phyloP scores from a whole-genome alignment of 2,888 invertebrate genomes.

The Agrochola macilenta region DNA sequence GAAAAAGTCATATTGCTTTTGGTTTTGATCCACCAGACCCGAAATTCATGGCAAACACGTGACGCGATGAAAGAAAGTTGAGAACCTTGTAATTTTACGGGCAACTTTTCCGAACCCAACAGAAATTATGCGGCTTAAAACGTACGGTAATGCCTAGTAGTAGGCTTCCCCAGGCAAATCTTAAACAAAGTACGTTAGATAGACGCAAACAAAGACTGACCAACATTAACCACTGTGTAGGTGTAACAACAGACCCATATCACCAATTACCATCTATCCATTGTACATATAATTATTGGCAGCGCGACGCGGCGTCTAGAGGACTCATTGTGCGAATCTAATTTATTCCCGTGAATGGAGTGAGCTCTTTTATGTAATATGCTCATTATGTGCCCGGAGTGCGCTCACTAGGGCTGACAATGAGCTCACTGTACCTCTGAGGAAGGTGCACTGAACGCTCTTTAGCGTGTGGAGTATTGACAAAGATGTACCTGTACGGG shows the following conservation, averaged over 20 bases:
- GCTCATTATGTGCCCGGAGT: constrained; percentile 76
- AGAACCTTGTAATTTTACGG: neutral
- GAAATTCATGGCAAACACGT: neutral
- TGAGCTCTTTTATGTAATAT: constrained; percentile 81
- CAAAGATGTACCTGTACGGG: too few species aligned
- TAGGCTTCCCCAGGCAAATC: neutral
- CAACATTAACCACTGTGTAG: constrained; percentile 26
- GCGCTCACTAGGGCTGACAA: constrained; percentile 73
- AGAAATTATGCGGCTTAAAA: neutral
- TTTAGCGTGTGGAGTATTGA: constrained; percentile 13
- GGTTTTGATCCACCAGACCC: neutral
- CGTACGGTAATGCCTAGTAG: neutral
- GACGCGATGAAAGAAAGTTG: too few species aligned
- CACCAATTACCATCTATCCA: constrained; percentile 60
- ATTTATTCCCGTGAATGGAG: constrained; percentile 83
- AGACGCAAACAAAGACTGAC: constrained; percentile 26
- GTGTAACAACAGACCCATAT: constrained; percentile 24
- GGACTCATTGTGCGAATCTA: constrained; percentile 77
- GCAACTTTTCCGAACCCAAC: neutral
- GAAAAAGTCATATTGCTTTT: neutral
- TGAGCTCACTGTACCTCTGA: constrained; percentile 45
- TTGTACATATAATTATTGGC: constrained; percentile 67
- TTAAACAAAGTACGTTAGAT: neutral
- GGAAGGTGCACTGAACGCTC: constrained; percentile 18
- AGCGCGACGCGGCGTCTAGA: constrained; percentile 56